Conservation (phyloP, 2,888 invertebrate species). For the Drosophila cracens region DNA sequence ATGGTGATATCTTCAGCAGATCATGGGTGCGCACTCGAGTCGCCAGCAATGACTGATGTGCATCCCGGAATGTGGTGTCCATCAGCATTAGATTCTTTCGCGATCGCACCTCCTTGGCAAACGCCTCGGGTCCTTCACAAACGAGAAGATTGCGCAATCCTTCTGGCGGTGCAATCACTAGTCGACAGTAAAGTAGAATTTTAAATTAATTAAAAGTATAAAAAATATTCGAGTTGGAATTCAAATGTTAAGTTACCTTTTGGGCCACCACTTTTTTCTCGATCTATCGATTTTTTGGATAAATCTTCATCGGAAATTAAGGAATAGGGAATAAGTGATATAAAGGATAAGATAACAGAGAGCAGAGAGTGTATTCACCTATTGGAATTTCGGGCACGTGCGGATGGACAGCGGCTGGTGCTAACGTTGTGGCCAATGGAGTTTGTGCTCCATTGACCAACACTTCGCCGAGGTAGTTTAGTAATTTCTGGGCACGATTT, state of each 20-base stretch:
- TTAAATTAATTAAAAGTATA: neutral
- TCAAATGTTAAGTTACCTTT: constrained; percentile 85
- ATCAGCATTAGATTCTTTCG: constrained; percentile 95
- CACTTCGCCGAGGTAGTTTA: constrained; percentile 96
- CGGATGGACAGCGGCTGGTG: constrained; percentile 94
- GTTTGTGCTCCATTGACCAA: constrained; percentile 98
- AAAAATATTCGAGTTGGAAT: neutral
- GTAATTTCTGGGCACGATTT: constrained; percentile 97
- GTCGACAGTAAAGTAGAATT: neutral
- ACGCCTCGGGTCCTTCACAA: constrained; percentile 96
- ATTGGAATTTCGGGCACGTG: constrained; percentile 92
- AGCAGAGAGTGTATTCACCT: constrained; percentile 86
- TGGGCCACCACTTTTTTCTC: constrained; percentile 88
- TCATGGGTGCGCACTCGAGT: constrained; percentile 98
- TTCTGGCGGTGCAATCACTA: constrained; percentile 90
- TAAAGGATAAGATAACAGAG: neutral
- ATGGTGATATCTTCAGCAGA: constrained; percentile 95
- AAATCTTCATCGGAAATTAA: constrained; percentile 86
- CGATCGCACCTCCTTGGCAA: constrained; percentile 96
- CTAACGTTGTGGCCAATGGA: constrained; percentile 94
- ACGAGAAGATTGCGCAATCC: constrained; percentile 95
- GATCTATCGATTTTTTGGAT: constrained; percentile 88
- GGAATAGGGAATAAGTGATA: constrained; percentile 6
- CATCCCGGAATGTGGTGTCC: constrained; percentile 99
- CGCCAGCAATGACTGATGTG: constrained; percentile 98